Evolutionary conservation across 2,113 vertebrate species (phyloP).

Genomic region (Pampusana beccarii): DNA sequence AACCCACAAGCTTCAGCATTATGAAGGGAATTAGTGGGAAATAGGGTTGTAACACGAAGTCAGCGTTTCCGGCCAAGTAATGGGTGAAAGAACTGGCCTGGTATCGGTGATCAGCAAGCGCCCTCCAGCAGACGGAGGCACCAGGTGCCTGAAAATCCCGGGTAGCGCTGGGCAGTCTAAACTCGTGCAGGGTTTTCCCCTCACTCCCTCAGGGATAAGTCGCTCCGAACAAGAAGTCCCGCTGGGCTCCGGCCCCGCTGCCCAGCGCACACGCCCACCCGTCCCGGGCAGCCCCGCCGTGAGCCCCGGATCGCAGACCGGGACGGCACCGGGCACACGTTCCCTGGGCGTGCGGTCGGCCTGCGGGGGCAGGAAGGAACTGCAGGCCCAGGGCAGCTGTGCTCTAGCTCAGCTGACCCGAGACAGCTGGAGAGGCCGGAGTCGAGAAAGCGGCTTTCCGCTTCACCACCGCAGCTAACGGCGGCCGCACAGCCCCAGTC

Average conservation of each 20-base stretch:
- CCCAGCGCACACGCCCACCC: not conserved
- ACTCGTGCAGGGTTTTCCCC: too few relatives aligned
- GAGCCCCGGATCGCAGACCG: accelerated
- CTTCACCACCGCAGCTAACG: not conserved
- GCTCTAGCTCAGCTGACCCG: not conserved
- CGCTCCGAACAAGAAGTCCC: not conserved
- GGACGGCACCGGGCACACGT: not conserved
- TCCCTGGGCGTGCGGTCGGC: too few relatives aligned
- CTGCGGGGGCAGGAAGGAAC: too few relatives aligned
- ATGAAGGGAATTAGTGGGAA: not conserved
- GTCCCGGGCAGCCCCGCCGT: not conserved
- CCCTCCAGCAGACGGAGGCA: not conserved
- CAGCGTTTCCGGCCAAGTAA: not conserved
- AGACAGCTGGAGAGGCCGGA: not conserved
- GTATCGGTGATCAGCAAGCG: not conserved
- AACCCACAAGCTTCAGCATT: not conserved
- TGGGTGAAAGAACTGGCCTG: not conserved
- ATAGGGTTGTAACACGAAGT: not conserved
- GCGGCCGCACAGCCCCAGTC: not conserved
- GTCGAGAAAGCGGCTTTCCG: accelerated
- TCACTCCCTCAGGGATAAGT: accelerated
- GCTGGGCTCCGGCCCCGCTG: not conserved
- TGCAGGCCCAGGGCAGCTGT: not conserved
- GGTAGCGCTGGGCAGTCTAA: accelerated
- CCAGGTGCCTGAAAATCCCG: not conserved